phyloP scores from a whole-genome alignment of 2,113 vertebrate species.

The Phodopus roborovskii region DNA sequence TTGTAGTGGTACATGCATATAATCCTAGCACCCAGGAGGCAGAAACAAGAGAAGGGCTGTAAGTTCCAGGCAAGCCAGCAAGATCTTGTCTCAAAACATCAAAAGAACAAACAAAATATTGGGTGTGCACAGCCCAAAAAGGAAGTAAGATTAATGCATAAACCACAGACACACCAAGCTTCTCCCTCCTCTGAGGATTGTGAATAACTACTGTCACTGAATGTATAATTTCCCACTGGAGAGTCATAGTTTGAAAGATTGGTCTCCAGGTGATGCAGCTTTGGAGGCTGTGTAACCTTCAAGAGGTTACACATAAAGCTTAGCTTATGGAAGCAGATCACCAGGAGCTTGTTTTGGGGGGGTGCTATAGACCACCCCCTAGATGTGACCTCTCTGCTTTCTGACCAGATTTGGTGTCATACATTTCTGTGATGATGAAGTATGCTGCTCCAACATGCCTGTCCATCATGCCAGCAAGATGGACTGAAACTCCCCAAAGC shows the following conservation, averaged over 20 bases:
- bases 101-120: neutral
- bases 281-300: neutral
- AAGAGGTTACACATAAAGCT: neutral
- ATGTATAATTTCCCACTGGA: neutral
- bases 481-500: neutral
- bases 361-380: neutral
- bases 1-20: neutral
- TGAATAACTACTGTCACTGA: neutral
- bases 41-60: neutral
- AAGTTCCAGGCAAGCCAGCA: neutral
- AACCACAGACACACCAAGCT: slow-evolving; percentile 3
- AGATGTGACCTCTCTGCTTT: neutral
- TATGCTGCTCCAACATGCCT: neutral
- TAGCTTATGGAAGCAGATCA: neutral
- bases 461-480: neutral
- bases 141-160: neutral
- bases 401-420: neutral
- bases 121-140: neutral
- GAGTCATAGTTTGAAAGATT: neutral
- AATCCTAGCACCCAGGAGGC: neutral
- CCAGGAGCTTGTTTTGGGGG: neutral
- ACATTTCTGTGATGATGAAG: neutral
- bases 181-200: neutral
- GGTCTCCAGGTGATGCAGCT: neutral
- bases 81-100: neutral